A percentile compares a stretch with the other conserved stretches of the same genome.
These are phyloP conservation scores for Poecilobothrus nobilitatus DNA, from an alignment of 2,888 invertebrate species.

Conservation along the genomic window DNA sequence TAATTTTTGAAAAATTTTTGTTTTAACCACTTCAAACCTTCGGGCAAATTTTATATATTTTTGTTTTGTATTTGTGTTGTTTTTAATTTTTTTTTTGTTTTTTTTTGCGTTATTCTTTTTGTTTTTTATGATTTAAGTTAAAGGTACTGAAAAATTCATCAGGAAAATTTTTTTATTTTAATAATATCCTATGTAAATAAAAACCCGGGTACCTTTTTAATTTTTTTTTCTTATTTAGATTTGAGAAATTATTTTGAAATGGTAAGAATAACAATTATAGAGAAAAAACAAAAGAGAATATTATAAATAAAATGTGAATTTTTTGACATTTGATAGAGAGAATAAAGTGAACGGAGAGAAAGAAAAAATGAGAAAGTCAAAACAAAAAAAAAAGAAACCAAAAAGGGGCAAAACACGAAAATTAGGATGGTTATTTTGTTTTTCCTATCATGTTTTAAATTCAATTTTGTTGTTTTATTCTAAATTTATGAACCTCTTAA, in stretches of 20 bases:
- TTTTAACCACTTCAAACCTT: conserved; percentile 4
- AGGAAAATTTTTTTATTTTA: not conserved
- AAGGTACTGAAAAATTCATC: not conserved
- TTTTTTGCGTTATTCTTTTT: not conserved
- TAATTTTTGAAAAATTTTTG: not conserved
- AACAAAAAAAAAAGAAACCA: too few species aligned
- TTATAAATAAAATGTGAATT: not conserved
- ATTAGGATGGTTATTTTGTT: too few species aligned
- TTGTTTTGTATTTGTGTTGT: not conserved
- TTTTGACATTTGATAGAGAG: not conserved
- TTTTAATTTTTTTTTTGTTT: not conserved
- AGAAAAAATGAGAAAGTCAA: not conserved
- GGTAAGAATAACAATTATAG: not conserved
- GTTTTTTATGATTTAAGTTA: not conserved
- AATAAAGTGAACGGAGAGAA: not conserved
- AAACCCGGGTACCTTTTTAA: not conserved
- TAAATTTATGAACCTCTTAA: too few species aligned
- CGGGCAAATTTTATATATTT: not conserved
- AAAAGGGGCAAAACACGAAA: too few species aligned
- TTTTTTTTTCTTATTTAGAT: not conserved
- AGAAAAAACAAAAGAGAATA: not conserved
- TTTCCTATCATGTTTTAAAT: too few species aligned
- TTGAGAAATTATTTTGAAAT: not conserved
- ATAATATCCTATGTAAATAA: not conserved
- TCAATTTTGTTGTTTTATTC: too few species aligned